Percentiles rank a stretch among this genome's conserved stretches.
phyloP scores from a whole-genome alignment of 2,113 vertebrate species.

The Chlorodrepanis virens region DNA sequence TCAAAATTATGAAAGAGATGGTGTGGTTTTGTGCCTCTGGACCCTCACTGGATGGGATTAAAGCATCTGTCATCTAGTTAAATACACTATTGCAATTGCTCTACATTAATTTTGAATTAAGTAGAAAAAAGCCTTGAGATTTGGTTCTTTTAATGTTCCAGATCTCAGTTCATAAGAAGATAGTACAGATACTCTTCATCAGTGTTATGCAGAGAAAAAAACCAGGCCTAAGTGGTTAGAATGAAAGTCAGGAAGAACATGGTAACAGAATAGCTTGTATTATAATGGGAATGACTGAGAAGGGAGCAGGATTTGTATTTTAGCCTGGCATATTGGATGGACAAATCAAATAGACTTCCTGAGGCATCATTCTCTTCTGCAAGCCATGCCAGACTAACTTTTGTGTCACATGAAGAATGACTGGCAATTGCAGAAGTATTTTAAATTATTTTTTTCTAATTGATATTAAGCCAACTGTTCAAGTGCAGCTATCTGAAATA shows the following conservation, averaged over 20 bases:
- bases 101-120: background rate
- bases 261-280: background rate
- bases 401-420: background rate
- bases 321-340: background rate
- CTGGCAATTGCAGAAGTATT: background rate
- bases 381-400: background rate
- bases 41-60: background rate
- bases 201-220: background rate
- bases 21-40: background rate
- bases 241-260: background rate
- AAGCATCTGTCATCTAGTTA: background rate
- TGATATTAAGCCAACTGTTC: background rate
- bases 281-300: background rate
- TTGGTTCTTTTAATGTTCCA: background rate
- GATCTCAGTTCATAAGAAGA: background rate
- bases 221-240: background rate
- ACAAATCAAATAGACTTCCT: background rate
- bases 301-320: background rate
- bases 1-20: background rate
- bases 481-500: background rate
- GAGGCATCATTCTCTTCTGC: background rate
- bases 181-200: background rate
- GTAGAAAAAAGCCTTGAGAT: background rate
- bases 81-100: background rate
- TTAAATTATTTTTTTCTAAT: background rate